Base-by-base conservation (phyloP, 2,113 vertebrate species). In the Mastomys coucha region DNA sequence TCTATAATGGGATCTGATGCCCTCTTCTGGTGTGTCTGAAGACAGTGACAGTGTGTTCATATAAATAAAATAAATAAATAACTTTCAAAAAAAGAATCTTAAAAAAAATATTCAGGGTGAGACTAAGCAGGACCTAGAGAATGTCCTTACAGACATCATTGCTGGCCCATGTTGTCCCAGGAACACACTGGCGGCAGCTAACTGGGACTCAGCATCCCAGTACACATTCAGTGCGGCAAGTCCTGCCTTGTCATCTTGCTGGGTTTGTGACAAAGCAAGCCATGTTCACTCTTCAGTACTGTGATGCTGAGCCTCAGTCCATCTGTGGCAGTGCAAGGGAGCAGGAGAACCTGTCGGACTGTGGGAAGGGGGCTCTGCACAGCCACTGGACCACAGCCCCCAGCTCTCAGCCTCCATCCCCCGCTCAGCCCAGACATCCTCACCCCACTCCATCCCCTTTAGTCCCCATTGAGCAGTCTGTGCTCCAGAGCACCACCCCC, bases 61-160 rank as follows among this genome's bases (percentile, higher is more conserved):
- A 60, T 20, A 22, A 19, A 60, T 60, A 5, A 60, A 63, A 63
- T 63, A 63, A 63, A 63, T 63, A 63, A 63, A 63, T 26, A 4
- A 20, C 14, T 63, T 63, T 63, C 9, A 22, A 22, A 60, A 60
- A 60, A 60, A 60, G 5, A 60, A 22, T 22, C 19, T 22, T 60
- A 7, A 22, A 60, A 60, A 60, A 60, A 22, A 53, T 12, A 63
- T 13, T 77, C 7, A 1, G 5, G 16, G 75, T 3, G 33, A 67
- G 53, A 63, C n/a, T 39, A 63, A 69, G 20, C 19, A 26, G 42
- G 20, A 28, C 36, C 65, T 4, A 3, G 69, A 0, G 2, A 20
- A 11, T 2, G 16, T 56, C 45, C 11, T 42, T 26, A 28, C 8
- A 7, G 3, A 1, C 0, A 2, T 76, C 14, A 19, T 45, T 11